Percentiles rank a stretch among this genome's conserved stretches.
Evolutionary conservation across 2,113 vertebrate genomes (phyloP).

Genomic region (Stigmatopora nigra): DNA sequence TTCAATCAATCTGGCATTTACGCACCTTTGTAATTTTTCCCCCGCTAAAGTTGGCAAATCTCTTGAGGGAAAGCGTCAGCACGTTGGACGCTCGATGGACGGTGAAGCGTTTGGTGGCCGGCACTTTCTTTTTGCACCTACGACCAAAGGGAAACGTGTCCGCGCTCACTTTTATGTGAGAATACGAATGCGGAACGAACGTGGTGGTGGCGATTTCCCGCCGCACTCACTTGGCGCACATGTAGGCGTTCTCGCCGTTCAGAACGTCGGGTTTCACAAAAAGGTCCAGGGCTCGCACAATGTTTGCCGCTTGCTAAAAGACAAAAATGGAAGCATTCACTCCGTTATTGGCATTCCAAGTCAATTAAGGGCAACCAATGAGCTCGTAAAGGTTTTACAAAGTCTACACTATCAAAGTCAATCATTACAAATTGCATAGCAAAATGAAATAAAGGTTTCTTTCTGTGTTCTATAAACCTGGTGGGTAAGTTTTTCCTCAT

Average conservation of each 20-base stretch:
- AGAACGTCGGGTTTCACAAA: constrained; percentile 88
- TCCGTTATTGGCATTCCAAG: no score
- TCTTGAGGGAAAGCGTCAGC: constrained; percentile 86
- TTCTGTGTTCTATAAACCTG: no score
- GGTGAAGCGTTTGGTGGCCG: constrained; percentile 87
- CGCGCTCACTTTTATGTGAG: neutral
- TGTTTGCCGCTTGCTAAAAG: constrained; percentile 80
- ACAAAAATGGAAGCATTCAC: neutral
- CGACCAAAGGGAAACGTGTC: neutral
- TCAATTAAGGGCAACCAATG: no score
- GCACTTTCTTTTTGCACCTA: constrained; percentile 93
- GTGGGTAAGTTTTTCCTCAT: no score
- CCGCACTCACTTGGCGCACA: constrained; percentile 85
- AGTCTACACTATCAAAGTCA: no score
- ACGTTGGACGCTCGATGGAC: constrained; percentile 85
- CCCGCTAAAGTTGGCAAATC: constrained; percentile 85
- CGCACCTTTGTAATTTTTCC: constrained; percentile 92
- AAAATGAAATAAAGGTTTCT: no score
- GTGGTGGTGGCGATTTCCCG: neutral
- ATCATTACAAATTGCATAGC: no score
- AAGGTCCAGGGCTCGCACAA: constrained; percentile 82
- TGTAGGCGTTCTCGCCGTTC: constrained; percentile 90
- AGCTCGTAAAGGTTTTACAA: no score
- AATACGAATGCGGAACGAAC: constrained; percentile 8
- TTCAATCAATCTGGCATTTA: no score